Evolutionary conservation across 2,888 invertebrate genomes (phyloP), one percentile per base, ranked within the genome.

Genomic region (Silvanus unidentatus): DNA sequence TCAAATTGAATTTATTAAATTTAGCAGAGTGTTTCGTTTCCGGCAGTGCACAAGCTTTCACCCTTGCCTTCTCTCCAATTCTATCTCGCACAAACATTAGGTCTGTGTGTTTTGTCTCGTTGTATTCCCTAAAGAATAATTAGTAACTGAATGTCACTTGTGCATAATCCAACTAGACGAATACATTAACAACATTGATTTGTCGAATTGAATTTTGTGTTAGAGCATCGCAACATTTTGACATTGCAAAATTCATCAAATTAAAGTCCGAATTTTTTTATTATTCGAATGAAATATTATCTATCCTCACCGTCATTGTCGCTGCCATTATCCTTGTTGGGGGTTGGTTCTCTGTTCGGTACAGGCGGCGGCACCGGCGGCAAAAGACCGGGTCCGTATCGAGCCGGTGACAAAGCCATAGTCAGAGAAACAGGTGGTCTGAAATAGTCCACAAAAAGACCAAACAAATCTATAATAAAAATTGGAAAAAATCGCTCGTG

Each of bases 361-460:
- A 68, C 62, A 8, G 70, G 59, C 0, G 74, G 61, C 60, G 69
- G 76, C 10, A 69, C 63, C 2, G 80, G 79, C 1, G 81, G 81
- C 48, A 84, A 69, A 15, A 78, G 64, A 43, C 73, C 73, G 48
- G 80, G 74, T 11, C 80, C 78, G 70, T 86, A 86, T 65, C 84
- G 79, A 5, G 83, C 80, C 36, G 87, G 81, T 39, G 86, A 78
- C 12, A 83, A 74, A 1, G 75, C 73, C 73, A 73, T 73, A 22
- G 72, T 69, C 34, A 90, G 73, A 10, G 88, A 84, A 13, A 89
- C 88, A 39, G 90, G 89, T 13, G 90, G 89, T 47, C 89, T 90
- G 75, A 47, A 74, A 74, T 34, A 47, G 13, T 22, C 22, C 8
- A 22, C 22, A 22, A 5, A 12, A n/a, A n/a, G n/a, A n/a, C n/a